phyloP scores from a whole-genome alignment of 2,113 vertebrate species.

The Ictidomys tridecemlineatus region DNA sequence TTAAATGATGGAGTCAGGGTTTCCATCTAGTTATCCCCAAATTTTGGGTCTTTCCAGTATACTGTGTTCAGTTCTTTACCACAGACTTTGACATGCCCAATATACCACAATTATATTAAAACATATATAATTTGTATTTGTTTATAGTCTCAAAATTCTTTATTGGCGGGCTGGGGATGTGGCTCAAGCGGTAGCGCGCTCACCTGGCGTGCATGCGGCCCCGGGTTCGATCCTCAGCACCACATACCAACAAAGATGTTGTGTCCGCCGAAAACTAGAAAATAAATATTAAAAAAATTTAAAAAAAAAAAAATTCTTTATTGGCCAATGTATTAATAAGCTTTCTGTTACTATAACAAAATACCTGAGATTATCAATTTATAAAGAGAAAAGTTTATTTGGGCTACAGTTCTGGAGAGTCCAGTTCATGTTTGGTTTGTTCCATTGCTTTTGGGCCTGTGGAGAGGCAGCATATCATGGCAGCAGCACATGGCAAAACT shows the following conservation, averaged over 20 bases:
- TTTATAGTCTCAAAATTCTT: constrained; percentile 27
- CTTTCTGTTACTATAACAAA: background rate
- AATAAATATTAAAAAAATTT: too few species aligned
- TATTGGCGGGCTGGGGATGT: too few species aligned
- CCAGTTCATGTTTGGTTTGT: background rate
- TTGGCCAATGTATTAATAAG: background rate
- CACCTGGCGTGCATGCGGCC: too few species aligned
- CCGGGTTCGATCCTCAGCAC: too few species aligned
- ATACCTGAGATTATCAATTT: background rate
- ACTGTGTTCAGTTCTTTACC: background rate
- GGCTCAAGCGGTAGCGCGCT: too few species aligned
- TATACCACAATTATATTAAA: background rate
- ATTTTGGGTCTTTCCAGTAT: constrained; percentile 5
- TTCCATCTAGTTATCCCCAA: background rate
- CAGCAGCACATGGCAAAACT: background rate
- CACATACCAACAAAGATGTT: too few species aligned
- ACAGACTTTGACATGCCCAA: background rate
- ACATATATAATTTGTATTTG: background rate
- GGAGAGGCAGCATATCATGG: background rate
- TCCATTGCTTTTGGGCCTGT: background rate
- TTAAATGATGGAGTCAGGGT: background rate
- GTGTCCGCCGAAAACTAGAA: too few species aligned
- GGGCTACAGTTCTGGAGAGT: background rate
- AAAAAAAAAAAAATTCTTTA: constrained; percentile 62
- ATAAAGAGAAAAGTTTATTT: background rate